A percentile compares a stretch with the other conserved stretches of the same genome.
Conservation (phyloP, 1,140 invertebrate genomes). For the Pogonomyrmex barbatus region DNA sequence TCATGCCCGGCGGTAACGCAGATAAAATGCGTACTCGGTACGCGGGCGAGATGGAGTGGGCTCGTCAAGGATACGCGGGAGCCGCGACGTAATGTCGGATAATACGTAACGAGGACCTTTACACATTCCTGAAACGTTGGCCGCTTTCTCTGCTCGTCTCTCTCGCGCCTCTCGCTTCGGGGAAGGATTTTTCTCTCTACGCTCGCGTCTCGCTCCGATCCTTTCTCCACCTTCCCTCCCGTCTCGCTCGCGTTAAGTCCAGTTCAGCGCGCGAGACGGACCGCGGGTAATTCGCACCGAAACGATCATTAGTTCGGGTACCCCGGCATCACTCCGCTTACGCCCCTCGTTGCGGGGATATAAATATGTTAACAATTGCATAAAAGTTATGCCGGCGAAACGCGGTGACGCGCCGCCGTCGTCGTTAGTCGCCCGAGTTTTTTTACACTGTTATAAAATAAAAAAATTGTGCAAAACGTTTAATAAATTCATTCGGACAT, state of each 20-base stretch:
- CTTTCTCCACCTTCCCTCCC: slow-evolving; percentile 25
- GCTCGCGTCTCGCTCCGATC: slow-evolving; percentile 31
- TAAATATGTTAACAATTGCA: slow-evolving; percentile 6
- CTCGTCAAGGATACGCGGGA: slow-evolving; percentile 42
- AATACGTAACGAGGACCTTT: slow-evolving; percentile 61
- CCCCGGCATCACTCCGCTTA: background rate
- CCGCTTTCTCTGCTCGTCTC: slow-evolving; percentile 49
- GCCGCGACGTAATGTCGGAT: slow-evolving; percentile 50
- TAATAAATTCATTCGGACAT: background rate
- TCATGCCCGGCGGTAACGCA: slow-evolving; percentile 19
- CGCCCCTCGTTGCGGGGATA: background rate
- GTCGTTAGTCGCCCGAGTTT: background rate
- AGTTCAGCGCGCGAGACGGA: slow-evolving; percentile 13
- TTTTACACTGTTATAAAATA: background rate
- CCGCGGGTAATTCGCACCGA: slow-evolving; percentile 41
- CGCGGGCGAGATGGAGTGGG: slow-evolving; percentile 14
- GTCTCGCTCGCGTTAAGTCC: background rate
- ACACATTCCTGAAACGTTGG: slow-evolving; percentile 53
- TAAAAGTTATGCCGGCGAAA: background rate
- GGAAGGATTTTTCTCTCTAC: too few relatives aligned
- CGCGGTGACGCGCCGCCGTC: background rate
- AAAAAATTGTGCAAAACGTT: background rate
- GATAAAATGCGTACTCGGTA: slow-evolving; percentile 9
- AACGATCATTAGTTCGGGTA: slow-evolving; percentile 46
- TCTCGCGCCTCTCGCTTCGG: slow-evolving; percentile 8